Percentiles rank a stretch among this genome's conserved stretches.
phyloP scores from a whole-genome alignment of 1,140 invertebrate genomes.

The Heliothis virescens region DNA sequence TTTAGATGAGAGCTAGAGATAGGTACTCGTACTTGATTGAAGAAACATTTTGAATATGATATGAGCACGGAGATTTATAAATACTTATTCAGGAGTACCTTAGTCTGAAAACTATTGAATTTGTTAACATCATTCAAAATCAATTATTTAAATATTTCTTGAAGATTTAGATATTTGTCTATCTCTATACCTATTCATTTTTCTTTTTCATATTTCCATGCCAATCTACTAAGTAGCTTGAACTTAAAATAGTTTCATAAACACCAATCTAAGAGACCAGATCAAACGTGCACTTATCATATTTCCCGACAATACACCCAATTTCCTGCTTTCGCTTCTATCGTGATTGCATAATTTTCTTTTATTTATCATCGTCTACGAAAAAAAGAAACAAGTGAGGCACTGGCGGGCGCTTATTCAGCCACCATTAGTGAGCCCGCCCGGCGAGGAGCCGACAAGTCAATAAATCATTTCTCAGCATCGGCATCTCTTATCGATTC shows the following conservation, averaged over 20 bases:
- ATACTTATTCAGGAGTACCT: no score
- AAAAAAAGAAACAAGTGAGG: constrained; percentile 60
- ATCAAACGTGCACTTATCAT: constrained; percentile 24
- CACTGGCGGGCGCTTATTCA: constrained; percentile 66
- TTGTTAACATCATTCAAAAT: no score
- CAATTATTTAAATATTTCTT: no score
- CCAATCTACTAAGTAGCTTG: no score
- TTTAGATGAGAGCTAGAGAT: neutral
- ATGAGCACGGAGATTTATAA: neutral
- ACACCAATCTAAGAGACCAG: neutral
- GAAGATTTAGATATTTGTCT: no score
- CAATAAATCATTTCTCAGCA: constrained; percentile 78
- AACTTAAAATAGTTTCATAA: neutral
- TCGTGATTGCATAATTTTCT: constrained; percentile 56
- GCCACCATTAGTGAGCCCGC: constrained; percentile 70
- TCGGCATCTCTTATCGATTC: constrained; percentile 74
- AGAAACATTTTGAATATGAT: constrained; percentile 5
- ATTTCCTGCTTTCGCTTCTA: constrained; percentile 43
- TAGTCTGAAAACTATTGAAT: no score
- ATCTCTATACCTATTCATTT: no score
- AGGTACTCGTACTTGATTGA: neutral
- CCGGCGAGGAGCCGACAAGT: constrained; percentile 62
- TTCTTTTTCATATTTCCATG: no score
- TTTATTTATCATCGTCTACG: constrained; percentile 55
- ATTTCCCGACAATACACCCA: constrained; percentile 47